Conservation (phyloP, 2,113 vertebrate species). For the Pseudois nayaur region DNA sequence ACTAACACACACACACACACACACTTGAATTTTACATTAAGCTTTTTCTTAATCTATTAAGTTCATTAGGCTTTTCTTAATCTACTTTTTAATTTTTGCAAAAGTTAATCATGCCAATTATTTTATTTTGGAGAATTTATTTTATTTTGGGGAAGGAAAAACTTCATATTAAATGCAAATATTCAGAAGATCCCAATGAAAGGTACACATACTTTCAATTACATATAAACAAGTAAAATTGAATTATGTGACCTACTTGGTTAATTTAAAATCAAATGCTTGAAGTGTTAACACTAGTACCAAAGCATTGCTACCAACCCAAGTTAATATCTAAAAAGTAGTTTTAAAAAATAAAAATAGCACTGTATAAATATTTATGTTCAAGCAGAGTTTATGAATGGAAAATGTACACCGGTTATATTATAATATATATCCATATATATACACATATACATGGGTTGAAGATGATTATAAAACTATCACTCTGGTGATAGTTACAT, state of each 20-base stretch:
- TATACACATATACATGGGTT: not conserved
- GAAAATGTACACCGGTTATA: not conserved
- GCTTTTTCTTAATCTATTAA: not conserved
- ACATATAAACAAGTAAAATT: not conserved
- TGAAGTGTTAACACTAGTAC: not conserved
- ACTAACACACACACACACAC: not conserved
- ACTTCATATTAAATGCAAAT: not conserved
- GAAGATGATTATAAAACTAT: not conserved
- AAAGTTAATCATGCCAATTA: not conserved
- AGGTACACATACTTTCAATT: not conserved
- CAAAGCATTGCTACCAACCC: not conserved
- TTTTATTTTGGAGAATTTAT: not conserved
- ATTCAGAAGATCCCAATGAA: not conserved
- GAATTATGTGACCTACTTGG: not conserved
- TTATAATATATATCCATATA: not conserved
- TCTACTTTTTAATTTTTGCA: not conserved
- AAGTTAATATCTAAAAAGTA: not conserved
- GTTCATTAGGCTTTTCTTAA: not conserved
- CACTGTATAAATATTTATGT: not conserved
- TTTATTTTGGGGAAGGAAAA: conserved; percentile 3
- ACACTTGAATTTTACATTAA: not conserved
- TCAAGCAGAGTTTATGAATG: not conserved
- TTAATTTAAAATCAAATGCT: not conserved
- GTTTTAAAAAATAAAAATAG: not conserved
- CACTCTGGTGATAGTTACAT: not conserved